These are phyloP conservation scores for Manduca sexta DNA, from an alignment of 1,140 invertebrate genomes.

Conservation along the genomic window DNA sequence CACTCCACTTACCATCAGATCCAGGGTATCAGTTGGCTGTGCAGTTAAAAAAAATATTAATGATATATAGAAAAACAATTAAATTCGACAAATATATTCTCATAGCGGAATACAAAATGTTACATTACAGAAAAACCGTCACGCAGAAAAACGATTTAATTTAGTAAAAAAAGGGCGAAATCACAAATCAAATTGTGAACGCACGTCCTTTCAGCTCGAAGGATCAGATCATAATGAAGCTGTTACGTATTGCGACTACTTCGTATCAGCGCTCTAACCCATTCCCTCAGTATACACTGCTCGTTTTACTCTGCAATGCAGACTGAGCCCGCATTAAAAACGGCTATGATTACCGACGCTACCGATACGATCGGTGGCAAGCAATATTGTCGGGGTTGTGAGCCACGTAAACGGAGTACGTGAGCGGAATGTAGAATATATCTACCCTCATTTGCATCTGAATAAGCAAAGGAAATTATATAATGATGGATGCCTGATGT, in stretches of 20 bases:
- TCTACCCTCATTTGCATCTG: conserved; percentile 27
- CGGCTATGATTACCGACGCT: background rate
- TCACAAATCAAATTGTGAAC: conserved; percentile 3
- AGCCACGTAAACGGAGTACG: conserved; percentile 31
- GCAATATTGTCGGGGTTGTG: conserved; percentile 5
- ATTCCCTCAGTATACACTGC: background rate
- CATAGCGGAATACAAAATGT: background rate
- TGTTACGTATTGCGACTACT: conserved; percentile 1
- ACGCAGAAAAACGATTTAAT: background rate
- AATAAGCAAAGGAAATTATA: conserved; percentile 18
- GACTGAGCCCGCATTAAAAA: background rate
- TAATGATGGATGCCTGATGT: background rate
- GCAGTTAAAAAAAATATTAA: too few species aligned
- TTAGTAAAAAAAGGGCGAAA: background rate
- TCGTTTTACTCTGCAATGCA: background rate
- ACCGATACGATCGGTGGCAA: background rate
- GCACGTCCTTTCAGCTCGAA: conserved; percentile 3
- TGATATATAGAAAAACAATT: too few species aligned
- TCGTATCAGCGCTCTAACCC: background rate
- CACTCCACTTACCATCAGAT: too few species aligned
- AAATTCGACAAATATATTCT: background rate
- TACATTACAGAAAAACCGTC: background rate
- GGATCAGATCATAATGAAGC: conserved; percentile 12
- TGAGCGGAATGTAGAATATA: conserved; percentile 27
- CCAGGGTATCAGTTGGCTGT: too few species aligned